Base-by-base conservation (phyloP, 2,888 invertebrate species). In the Yponomeuta malinellus region DNA sequence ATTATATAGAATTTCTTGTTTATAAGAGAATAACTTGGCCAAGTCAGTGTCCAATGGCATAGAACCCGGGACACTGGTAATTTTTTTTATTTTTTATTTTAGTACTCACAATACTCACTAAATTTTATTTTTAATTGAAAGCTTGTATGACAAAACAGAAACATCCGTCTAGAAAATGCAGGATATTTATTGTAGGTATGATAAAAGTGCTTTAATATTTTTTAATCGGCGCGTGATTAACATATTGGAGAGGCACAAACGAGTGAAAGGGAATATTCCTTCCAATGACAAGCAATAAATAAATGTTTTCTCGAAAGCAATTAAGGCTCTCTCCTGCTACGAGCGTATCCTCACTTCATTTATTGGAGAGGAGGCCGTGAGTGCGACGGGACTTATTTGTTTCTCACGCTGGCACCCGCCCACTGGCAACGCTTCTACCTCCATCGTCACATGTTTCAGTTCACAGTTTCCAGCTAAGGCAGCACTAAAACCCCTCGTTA, bases 391-490 rank as follows among this genome's bases (percentile, higher is more conserved):
- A 81, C 76, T 76, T 88, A 82, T 90, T 87, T 85, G 87, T 84
- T 90, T 91, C 91, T 87, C 91, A 91, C 91, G 91, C 80, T 90
- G 82, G 74, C 89, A 87, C 87, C 86, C 90, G 87, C 91, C 91
- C 88, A 90, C 90, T 78, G 77, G 75, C 63, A 43, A 43, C 77
- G 76, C 77, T 77, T 74, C 75, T 77, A 75, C 80, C 81, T 77
- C 80, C 77, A 80, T 12, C 65, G 65, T 31, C 65, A 65, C 29
- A 65, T 33, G 31, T 59, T 59, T 15, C 15, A 15, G 33, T 10
- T 65, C 31, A 31, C 31, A 65, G 65, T 59, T 78, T 76, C 79
- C 82, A 78, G 80, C 77, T 80, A n/a, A 67, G 31, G 79, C 74
- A 79, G 81, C 76, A 80, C 80, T 82, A 83, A 84, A 81, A 82